Evolutionary conservation across 2,113 vertebrate species (phyloP).

Genomic region (Phocoena sinus): DNA sequence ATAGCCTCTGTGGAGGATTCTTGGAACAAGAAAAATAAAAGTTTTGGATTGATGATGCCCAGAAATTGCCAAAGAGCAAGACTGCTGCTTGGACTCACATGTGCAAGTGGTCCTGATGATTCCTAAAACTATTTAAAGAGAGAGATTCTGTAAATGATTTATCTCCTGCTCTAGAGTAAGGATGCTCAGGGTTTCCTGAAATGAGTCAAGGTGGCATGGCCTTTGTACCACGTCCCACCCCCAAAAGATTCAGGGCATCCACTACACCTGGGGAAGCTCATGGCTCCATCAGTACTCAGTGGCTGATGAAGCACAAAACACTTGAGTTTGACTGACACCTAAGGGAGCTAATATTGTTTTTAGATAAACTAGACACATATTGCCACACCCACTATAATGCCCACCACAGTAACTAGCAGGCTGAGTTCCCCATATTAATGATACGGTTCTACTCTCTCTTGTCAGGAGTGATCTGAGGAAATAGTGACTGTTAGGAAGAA

Average conservation of each 20-base stretch:
- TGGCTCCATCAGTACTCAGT: background rate
- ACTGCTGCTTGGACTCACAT: background rate
- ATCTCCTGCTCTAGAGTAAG: background rate
- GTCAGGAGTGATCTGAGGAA: background rate
- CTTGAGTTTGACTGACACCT: background rate
- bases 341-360: background rate
- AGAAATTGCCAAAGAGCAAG: background rate
- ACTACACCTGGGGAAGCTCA: background rate
- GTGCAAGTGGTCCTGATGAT: background rate
- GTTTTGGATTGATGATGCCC: background rate
- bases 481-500: background rate
- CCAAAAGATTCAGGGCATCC: background rate
- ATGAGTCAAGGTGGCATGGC: background rate
- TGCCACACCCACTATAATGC: background rate
- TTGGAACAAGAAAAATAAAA: background rate
- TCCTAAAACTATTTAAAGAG: background rate
- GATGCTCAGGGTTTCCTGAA: background rate
- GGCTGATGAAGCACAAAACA: background rate
- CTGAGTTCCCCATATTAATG: background rate
- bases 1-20: background rate
- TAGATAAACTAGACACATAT: background rate
- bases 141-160: background rate
- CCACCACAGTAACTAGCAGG: background rate
- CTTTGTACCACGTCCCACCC: rapidly evolving
- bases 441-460: background rate